Base-by-base conservation (phyloP, 2,797 vertebrate species). In the Enteromius fasciolatus region DNA sequence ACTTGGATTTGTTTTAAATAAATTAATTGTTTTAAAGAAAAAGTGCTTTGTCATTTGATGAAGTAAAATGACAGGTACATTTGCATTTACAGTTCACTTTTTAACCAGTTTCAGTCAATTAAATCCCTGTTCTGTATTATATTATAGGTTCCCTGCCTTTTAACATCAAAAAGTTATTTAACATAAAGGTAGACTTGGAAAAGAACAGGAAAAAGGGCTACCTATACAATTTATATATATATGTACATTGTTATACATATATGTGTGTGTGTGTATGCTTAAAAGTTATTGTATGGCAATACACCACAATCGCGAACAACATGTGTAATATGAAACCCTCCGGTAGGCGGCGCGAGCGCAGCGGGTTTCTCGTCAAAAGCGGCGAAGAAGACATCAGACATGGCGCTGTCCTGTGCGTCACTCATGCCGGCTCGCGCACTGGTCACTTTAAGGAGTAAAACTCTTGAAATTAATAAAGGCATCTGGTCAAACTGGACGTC, bases 321-420 rank as follows among this genome's bases (percentile, higher is more conserved):
- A 36, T 6, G 7, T 39, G 36, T 10, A 11, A 57, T 5, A 4
- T 11, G 1, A 23, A 3, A 0, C 10, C 12, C 12, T 11, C 57
- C 75, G 5, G 12, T 7, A 31, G 78, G 68, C 6, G 68, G 25
- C 78, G 78, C 39, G 17, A 10, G 11, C 25, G 23, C 6, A 2
- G 17, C 3, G 5, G 7, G 8, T 3, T 7, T 48, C 12, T 12
- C 41, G 39, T 23, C 8, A 46, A 46, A 46, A 72, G 68, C 25
- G 66, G 1, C 23, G 66, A 57, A 59, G 68, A 73, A 81, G 68
- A 50, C 28, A 11, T n/a, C 76, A 87, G 93, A 93, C 78, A 95
- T 95, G 94, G 94, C 94, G 92, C 80, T 88, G 57, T 86, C 87
- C 90, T 84, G 91, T 48, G 48, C 28, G 1, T 80, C 86, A 80